Conservation (phyloP, 2,797 vertebrate species). For the Aeoliscus strigatus region DNA sequence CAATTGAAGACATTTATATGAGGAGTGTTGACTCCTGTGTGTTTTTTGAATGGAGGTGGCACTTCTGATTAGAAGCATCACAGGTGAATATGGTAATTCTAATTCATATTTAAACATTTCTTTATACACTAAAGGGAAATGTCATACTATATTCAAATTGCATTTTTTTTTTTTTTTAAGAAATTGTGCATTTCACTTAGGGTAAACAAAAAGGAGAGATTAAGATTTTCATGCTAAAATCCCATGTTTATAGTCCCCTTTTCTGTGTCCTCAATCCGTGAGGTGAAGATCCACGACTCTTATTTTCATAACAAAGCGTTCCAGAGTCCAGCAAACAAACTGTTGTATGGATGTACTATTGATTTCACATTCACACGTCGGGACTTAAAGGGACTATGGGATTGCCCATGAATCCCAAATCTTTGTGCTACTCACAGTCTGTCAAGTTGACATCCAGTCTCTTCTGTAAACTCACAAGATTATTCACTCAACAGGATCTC, state of each 20-base stretch:
- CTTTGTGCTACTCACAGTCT: slow-evolving; percentile 74
- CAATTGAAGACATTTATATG: slow-evolving; percentile 34
- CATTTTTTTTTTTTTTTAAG: slow-evolving; percentile 46
- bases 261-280: slow-evolving; percentile 68
- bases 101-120: slow-evolving; percentile 13
- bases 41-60: slow-evolving; percentile 41
- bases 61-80: slow-evolving; percentile 39
- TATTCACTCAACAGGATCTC: slow-evolving; percentile 83
- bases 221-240: slow-evolving; percentile 56
- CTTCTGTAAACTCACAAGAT: slow-evolving; percentile 79
- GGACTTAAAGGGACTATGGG: slow-evolving; percentile 74
- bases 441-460: slow-evolving; percentile 78
- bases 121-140: slow-evolving; percentile 26
- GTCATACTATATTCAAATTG: slow-evolving; percentile 43
- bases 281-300: slow-evolving; percentile 72
- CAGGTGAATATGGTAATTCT: slow-evolving; percentile 64
- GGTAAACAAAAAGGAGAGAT: slow-evolving; percentile 26
- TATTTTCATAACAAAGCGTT: slow-evolving; percentile 73
- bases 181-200: slow-evolving; percentile 27
- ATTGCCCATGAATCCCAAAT: slow-evolving; percentile 76
- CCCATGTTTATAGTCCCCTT: slow-evolving; percentile 55
- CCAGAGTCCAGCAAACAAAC: slow-evolving; percentile 76
- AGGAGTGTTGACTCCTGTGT: slow-evolving; percentile 24
- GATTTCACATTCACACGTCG: slow-evolving; percentile 83
- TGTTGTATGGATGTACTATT: slow-evolving; percentile 81